Percentiles rank a stretch among this genome's conserved stretches.
phyloP scores from a whole-genome alignment of 1,140 invertebrate species.

The Sinella curviseta region DNA sequence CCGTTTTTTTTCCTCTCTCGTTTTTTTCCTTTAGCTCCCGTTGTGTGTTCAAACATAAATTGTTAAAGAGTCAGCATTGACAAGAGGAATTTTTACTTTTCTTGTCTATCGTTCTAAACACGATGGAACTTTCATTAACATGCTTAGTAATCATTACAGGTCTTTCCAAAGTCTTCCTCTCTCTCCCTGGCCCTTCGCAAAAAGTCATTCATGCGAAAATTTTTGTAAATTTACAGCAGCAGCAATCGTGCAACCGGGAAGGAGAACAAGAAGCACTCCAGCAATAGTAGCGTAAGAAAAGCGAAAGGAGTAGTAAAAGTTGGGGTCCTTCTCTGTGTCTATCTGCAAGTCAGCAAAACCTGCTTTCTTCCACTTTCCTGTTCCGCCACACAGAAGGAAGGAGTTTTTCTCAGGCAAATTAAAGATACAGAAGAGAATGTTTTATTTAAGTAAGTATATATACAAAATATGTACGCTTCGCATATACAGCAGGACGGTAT shows the following conservation, averaged over 20 bases:
- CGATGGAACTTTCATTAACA: slow-evolving; percentile 13
- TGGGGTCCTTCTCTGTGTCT: no score
- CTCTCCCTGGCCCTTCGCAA: no score
- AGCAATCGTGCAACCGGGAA: no score
- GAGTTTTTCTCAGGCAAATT: background rate
- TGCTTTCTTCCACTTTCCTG: background rate
- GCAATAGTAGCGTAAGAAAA: no score
- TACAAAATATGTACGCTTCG: no score
- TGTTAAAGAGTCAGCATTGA: background rate
- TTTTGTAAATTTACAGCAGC: background rate
- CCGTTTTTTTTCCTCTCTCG: background rate
- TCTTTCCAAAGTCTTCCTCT: background rate
- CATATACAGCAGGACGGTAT: no score
- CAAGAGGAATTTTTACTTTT: background rate
- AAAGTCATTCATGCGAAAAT: background rate
- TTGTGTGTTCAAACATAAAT: background rate
- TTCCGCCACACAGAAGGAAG: background rate
- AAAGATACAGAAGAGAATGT: background rate
- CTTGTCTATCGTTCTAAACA: background rate
- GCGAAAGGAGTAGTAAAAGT: no score
- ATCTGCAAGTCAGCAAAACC: background rate
- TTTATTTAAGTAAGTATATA: no score
- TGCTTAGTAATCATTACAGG: slow-evolving; percentile 5
- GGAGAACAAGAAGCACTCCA: no score
- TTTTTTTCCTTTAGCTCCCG: background rate